phyloP scores from a whole-genome alignment of 2,113 vertebrate species.

The Sphyrna mokarran region DNA sequence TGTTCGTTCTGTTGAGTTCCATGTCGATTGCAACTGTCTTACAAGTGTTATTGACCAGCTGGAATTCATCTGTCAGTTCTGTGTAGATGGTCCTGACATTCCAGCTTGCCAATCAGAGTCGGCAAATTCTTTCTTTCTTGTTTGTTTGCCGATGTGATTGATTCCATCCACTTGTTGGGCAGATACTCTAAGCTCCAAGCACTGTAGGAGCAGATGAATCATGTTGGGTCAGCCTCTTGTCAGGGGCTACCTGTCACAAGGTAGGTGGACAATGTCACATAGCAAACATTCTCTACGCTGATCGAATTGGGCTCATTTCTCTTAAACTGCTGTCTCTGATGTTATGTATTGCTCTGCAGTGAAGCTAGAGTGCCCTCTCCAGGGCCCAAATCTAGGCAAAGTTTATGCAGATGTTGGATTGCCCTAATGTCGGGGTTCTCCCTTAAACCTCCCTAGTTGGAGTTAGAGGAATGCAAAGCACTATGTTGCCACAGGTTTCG shows the following conservation, averaged over 20 bases:
- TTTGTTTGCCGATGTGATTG: neutral
- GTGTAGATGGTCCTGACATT: neutral
- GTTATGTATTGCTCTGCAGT: no score
- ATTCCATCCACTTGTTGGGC: neutral
- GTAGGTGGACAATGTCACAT: neutral
- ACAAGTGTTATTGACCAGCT: neutral
- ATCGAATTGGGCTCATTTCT: no score
- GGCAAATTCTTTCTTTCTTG: neutral
- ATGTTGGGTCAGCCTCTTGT: neutral
- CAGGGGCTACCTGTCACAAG: neutral
- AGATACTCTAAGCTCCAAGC: neutral
- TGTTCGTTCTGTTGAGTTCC: neutral
- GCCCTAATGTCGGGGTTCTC: no score
- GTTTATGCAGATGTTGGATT: no score
- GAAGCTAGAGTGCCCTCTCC: no score
- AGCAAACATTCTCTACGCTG: neutral
- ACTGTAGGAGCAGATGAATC: neutral
- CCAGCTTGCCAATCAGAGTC: neutral
- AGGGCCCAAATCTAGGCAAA: no score
- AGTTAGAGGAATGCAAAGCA: no score
- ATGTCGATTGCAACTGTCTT: neutral
- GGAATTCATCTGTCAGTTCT: neutral
- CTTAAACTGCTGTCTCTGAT: no score
- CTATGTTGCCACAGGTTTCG: no score
- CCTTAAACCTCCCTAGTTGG: no score